A percentile compares a stretch with the other conserved stretches of the same genome.
Evolutionary conservation across 2,888 invertebrate species (phyloP).

Genomic region (Ceriagrion tenellum): DNA sequence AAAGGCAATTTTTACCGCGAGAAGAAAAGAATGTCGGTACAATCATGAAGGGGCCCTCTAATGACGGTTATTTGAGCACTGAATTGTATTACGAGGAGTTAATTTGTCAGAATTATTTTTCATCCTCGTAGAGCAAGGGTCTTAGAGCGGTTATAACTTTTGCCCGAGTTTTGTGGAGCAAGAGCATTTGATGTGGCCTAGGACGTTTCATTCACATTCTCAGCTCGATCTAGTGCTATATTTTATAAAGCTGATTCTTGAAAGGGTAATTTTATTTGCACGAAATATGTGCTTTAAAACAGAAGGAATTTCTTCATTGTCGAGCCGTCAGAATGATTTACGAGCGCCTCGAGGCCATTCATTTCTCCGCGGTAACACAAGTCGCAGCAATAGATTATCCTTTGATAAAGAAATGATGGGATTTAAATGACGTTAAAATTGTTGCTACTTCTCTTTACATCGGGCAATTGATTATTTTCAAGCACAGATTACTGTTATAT

Average conservation of each 20-base stretch:
- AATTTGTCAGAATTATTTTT: constrained; percentile 62
- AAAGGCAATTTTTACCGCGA: constrained; percentile 53
- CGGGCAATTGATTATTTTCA: background rate
- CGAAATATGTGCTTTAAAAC: background rate
- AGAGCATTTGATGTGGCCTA: background rate
- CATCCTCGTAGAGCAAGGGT: constrained; percentile 21
- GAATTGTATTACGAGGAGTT: constrained; percentile 67
- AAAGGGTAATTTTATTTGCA: background rate
- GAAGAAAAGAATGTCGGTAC: constrained; percentile 61
- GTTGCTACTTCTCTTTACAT: background rate
- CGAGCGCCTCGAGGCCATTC: background rate
- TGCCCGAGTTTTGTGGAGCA: background rate
- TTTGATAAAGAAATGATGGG: constrained; percentile 4
- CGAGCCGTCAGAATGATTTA: background rate
- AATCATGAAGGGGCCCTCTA: constrained; percentile 58
- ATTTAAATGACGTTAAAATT: background rate
- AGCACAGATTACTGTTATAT: background rate
- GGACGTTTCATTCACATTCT: background rate
- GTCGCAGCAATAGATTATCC: background rate
- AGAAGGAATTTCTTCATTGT: constrained; percentile 1
- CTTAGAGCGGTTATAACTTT: constrained; percentile 28
- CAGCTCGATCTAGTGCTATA: background rate
- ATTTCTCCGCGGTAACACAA: background rate
- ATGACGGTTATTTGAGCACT: constrained; percentile 67
- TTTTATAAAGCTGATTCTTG: background rate